Percentiles rank a stretch among this genome's conserved stretches.
These are phyloP conservation scores for Trichosurus vulpecula DNA, from an alignment of 2,797 vertebrate species.

Conservation along the genomic window DNA sequence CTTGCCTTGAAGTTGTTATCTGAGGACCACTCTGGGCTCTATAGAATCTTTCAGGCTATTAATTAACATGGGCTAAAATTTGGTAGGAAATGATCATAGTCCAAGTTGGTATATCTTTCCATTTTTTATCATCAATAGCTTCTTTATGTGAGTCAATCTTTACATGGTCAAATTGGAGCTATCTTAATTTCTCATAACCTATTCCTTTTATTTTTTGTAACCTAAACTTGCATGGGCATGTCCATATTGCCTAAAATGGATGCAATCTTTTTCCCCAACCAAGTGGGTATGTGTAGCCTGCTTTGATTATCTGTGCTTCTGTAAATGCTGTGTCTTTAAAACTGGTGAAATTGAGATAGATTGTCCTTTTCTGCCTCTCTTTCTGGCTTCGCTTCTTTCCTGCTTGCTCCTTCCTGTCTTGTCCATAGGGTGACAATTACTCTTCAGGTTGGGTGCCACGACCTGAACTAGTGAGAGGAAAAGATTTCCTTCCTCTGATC, in stretches of 20 bases:
- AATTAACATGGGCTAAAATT: background rate
- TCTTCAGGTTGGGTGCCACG: too few species aligned
- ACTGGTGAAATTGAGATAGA: background rate
- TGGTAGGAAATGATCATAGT: background rate
- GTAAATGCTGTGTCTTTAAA: background rate
- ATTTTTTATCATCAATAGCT: background rate
- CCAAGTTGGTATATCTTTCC: background rate
- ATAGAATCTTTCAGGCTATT: background rate
- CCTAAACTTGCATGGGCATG: background rate
- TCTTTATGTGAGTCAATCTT: background rate
- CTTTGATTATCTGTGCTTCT: background rate
- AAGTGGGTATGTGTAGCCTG: accelerated
- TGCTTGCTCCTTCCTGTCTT: too few species aligned
- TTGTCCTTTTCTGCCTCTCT: background rate
- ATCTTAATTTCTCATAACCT: background rate
- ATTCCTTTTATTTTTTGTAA: background rate
- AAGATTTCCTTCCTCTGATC: too few species aligned
- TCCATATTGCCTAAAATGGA: background rate
- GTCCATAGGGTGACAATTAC: too few species aligned
- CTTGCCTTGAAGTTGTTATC: background rate
- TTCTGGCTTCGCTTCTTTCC: too few species aligned
- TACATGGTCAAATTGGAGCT: background rate
- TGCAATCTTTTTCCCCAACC: background rate
- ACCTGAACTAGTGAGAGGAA: too few species aligned
- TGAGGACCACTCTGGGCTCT: background rate